Percentiles rank a stretch among this genome's conserved stretches.
Evolutionary conservation across 2,113 vertebrate genomes (phyloP).

Genomic region (Amphilophus citrinellus): DNA sequence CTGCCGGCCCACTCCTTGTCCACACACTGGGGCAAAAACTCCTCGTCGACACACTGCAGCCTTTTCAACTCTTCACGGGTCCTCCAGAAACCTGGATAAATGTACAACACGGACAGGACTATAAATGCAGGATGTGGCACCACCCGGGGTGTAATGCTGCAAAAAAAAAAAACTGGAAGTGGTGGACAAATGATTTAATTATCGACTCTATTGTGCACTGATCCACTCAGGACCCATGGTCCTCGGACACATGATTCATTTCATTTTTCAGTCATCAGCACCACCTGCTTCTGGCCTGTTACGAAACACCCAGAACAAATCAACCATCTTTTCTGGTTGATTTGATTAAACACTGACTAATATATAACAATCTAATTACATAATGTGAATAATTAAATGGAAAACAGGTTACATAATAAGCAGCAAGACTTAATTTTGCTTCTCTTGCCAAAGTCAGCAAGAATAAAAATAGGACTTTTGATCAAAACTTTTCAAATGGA

Average conservation of each 20-base stretch:
- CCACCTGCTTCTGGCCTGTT: constrained; percentile 13
- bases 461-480: constrained; percentile 50
- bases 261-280: not conserved
- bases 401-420: constrained; percentile 43
- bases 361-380: constrained; percentile 41
- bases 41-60: constrained; percentile 80
- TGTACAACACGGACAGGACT: not conserved
- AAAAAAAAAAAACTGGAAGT: not conserved
- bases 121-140: not conserved
- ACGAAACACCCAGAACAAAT: not conserved
- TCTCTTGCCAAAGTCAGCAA: constrained; percentile 4
- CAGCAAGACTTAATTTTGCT: constrained; percentile 18
- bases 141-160: rapidly evolving
- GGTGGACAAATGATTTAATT: not conserved
- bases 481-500: constrained; percentile 36
- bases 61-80: constrained; percentile 89
- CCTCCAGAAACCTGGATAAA: constrained; percentile 88
- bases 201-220: not conserved
- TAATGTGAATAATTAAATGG: constrained; percentile 44
- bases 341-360: constrained; percentile 26
- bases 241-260: not conserved
- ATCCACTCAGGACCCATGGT: not conserved
- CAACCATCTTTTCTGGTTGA: not conserved
- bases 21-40: constrained; percentile 84
- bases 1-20: not conserved